These are phyloP conservation scores for Sphinx pinastri DNA, from an alignment of 2,888 invertebrate genomes.

Conservation along the genomic window DNA sequence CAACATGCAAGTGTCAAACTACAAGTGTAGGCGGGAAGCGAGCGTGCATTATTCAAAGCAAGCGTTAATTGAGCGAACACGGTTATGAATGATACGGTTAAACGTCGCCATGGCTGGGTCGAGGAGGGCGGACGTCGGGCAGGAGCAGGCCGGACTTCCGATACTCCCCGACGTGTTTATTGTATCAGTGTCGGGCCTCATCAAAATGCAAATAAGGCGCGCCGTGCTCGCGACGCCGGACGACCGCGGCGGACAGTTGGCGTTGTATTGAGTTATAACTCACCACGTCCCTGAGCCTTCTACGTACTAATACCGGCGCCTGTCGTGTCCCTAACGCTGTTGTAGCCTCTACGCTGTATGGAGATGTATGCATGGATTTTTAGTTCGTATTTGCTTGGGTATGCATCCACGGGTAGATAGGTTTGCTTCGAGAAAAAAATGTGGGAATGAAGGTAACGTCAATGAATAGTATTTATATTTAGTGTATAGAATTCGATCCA, in stretches of 20 bases:
- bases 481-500: neutral
- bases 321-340: neutral
- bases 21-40: slow-evolving; percentile 29
- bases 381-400: too few species aligned
- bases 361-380: too few species aligned
- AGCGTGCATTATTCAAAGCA: slow-evolving; percentile 57
- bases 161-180: slow-evolving; percentile 73
- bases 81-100: slow-evolving; percentile 68
- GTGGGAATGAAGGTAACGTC: neutral
- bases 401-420: neutral
- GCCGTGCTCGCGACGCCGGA: slow-evolving; percentile 48
- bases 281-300: slow-evolving; percentile 47
- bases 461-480: neutral
- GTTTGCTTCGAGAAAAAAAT: neutral
- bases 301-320: slow-evolving; percentile 21
- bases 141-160: slow-evolving; percentile 46
- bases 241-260: slow-evolving; percentile 62
- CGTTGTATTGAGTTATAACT: slow-evolving; percentile 77
- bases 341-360: neutral
- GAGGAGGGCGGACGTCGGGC: slow-evolving; percentile 35
- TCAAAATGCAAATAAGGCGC: slow-evolving; percentile 83
- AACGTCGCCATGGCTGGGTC: slow-evolving; percentile 49
- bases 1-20: slow-evolving; percentile 32
- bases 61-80: slow-evolving; percentile 68
- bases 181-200: slow-evolving; percentile 81